These are phyloP conservation scores for Microctenopoma stevenorrisi DNA, from an alignment of 2,797 vertebrate species.

Conservation along the genomic window DNA sequence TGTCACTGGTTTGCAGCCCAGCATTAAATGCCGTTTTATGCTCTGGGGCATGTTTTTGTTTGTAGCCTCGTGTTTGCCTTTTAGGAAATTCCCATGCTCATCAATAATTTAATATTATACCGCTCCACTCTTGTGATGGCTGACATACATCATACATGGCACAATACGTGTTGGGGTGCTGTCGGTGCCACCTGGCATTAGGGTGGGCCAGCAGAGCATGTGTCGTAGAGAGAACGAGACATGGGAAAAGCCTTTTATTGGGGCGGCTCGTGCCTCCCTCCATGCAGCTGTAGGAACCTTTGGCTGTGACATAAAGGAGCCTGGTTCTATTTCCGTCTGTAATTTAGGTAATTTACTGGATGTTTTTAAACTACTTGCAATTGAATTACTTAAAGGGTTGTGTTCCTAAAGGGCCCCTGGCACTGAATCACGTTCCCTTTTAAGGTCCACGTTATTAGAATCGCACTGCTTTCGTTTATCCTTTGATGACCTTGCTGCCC, in stretches of 20 bases:
- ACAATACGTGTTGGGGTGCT: conserved; percentile 17
- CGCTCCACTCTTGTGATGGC: conserved; percentile 8
- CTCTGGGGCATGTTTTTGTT: conserved; percentile 57
- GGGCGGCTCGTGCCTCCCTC: conserved; percentile 13
- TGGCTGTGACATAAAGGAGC: conserved; percentile 55
- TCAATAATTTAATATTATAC: conserved; percentile 63
- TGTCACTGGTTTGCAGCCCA: conserved; percentile 65
- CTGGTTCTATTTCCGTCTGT: conserved; percentile 68
- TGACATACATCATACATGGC: conserved; percentile 40
- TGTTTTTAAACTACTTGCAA: conserved; percentile 64
- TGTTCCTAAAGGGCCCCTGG: conserved; percentile 44
- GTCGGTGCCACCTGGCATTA: conserved; percentile 8
- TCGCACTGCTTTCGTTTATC: conserved; percentile 39
- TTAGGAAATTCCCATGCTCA: conserved; percentile 44
- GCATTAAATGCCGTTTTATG: conserved; percentile 78
- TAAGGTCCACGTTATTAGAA: conserved; percentile 45
- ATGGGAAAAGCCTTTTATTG: conserved; percentile 9
- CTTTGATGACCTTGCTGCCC: conserved; percentile 52
- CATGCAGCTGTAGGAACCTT: conserved; percentile 53
- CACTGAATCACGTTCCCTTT: conserved; percentile 47
- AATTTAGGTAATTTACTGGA: conserved; percentile 66
- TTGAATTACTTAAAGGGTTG: conserved; percentile 35
- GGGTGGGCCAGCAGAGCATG: conserved; percentile 26
- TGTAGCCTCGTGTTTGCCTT: conserved; percentile 50
- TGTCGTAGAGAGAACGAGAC: conserved; percentile 22